Evolutionary conservation across 2,797 vertebrate species (phyloP).

Genomic region (Semotilus atromaculatus): DNA sequence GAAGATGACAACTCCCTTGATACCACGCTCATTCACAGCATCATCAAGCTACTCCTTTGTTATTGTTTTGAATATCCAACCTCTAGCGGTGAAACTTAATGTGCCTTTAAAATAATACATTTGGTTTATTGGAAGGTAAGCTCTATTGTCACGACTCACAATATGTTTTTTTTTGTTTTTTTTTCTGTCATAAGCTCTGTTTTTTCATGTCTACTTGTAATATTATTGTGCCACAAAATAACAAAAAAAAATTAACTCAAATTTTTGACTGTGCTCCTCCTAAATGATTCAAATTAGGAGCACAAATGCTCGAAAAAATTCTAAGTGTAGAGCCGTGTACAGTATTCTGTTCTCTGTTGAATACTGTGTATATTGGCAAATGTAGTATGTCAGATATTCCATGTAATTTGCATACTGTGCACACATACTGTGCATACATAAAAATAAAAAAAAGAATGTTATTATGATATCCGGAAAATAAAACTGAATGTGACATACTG

Average conservation of each 20-base stretch:
- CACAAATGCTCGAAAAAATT: background rate
- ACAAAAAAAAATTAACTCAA: background rate
- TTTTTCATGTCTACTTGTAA: background rate
- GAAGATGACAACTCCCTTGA: background rate
- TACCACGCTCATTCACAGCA: background rate
- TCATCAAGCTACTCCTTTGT: background rate
- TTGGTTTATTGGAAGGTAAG: background rate
- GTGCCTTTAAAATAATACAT: background rate
- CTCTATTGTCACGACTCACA: background rate
- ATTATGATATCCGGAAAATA: background rate
- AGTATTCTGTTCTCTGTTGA: background rate
- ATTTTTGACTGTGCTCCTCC: no score
- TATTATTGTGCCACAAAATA: background rate
- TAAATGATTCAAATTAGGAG: background rate
- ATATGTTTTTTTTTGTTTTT: background rate
- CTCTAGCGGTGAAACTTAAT: background rate
- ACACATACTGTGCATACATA: background rate
- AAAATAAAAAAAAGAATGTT: background rate
- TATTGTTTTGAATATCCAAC: background rate
- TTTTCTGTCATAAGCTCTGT: background rate
- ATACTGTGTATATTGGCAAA: background rate
- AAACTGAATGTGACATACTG: background rate
- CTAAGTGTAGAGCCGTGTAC: background rate
- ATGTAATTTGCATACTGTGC: background rate
- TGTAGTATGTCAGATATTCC: background rate